Evolutionary conservation across 2,113 vertebrate species (phyloP).

Genomic region (Colossoma macropomum): DNA sequence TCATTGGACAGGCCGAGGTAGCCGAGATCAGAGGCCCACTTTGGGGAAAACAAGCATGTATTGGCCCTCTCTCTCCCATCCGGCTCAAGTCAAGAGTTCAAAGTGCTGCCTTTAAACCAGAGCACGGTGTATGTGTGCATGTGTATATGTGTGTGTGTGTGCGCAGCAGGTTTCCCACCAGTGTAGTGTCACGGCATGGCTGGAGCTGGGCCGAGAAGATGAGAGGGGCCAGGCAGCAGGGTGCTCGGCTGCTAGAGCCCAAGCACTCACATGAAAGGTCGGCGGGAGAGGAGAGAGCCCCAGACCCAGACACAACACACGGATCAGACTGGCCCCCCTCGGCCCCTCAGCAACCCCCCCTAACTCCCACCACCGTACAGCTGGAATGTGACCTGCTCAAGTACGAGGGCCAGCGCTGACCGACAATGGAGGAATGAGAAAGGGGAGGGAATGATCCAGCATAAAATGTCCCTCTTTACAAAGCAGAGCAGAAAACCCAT

Average conservation of each 20-base stretch:
- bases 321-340: constrained; percentile 56
- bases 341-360: constrained; percentile 60
- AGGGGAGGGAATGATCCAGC: constrained; percentile 27
- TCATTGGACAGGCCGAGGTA: constrained; percentile 53
- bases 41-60: constrained; percentile 59
- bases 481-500: constrained; percentile 21
- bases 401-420: constrained; percentile 67
- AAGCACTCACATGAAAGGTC: constrained; percentile 76
- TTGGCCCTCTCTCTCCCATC: constrained; percentile 46
- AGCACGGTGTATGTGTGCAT: constrained; percentile 40
- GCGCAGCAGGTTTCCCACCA: constrained; percentile 45
- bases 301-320: constrained; percentile 82
- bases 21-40: constrained; percentile 62
- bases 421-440: constrained; percentile 40
- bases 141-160: constrained; percentile 31
- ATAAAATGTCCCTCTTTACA: constrained; percentile 30
- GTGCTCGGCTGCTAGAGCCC: constrained; percentile 32
- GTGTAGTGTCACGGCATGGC: constrained; percentile 54
- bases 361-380: constrained; percentile 75
- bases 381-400: constrained; percentile 83
- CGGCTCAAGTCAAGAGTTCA: constrained; percentile 60
- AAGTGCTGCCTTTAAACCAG: constrained; percentile 54
- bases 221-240: constrained; percentile 49
- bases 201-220: constrained; percentile 52
- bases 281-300: constrained; percentile 72